These are phyloP conservation scores for Sorex araneus DNA, from an alignment of 2,113 vertebrate species.

Conservation along the genomic window DNA sequence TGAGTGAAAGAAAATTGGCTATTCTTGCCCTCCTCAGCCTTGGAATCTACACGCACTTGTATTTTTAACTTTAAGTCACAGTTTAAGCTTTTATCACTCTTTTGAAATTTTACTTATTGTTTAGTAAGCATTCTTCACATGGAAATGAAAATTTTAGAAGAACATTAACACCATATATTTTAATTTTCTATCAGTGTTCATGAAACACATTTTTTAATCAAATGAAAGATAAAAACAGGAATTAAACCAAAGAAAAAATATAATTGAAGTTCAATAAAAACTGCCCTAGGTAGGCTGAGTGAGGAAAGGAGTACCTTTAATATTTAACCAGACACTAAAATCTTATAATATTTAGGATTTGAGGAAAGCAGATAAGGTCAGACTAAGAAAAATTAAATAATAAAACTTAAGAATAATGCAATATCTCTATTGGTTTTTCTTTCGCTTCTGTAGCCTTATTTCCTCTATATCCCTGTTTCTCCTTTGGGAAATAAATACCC, in stretches of 20 bases:
- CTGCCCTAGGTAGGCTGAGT: neutral
- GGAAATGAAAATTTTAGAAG: neutral
- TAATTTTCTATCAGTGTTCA: neutral
- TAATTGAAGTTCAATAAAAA: neutral
- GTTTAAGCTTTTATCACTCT: neutral
- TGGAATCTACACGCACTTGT: neutral
- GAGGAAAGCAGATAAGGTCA: neutral
- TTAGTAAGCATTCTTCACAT: neutral
- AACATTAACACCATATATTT: neutral
- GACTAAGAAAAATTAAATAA: neutral
- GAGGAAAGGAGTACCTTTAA: neutral
- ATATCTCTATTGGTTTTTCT: neutral
- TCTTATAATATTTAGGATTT: neutral
- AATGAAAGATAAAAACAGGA: neutral
- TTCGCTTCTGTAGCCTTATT: neutral
- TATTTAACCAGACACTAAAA: neutral
- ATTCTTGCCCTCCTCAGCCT: neutral
- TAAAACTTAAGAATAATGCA: neutral
- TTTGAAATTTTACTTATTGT: neutral
- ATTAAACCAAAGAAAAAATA: constrained; percentile 26
- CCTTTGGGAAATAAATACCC: too few relatives aligned
- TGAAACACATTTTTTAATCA: neutral
- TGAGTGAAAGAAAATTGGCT: neutral
- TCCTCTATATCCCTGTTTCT: neutral
- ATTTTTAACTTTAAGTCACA: neutral